Evolutionary conservation across 2,797 vertebrate genomes (phyloP).

Genomic region (Liasis olivaceus): DNA sequence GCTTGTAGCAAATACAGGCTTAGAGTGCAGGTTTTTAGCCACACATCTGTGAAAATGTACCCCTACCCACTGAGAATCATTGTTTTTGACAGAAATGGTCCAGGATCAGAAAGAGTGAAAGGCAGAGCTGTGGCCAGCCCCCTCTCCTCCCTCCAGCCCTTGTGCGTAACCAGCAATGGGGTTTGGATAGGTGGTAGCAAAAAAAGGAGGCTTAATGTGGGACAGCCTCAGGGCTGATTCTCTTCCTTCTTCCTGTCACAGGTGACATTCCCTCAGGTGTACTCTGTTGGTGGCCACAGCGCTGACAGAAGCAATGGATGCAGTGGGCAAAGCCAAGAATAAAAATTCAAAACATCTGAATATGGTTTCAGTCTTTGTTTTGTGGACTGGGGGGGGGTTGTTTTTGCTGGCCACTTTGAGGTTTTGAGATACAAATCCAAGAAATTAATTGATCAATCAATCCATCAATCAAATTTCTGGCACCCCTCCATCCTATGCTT

Average conservation of each 20-base stretch:
- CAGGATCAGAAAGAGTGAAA: constrained; percentile 36
- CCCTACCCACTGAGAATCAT: constrained; percentile 43
- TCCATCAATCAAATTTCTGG: no score
- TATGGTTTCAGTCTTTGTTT: not conserved
- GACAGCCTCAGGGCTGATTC: not conserved
- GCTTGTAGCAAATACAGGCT: constrained; percentile 14
- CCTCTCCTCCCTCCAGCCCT: not conserved
- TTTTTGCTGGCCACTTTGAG: no score
- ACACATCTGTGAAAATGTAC: constrained; percentile 26
- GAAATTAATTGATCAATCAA: no score
- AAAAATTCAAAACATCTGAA: not conserved
- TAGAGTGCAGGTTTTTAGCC: constrained; percentile 27
- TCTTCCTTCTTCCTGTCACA: not conserved
- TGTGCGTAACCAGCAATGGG: not conserved
- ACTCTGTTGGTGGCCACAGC: not conserved
- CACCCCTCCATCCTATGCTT: no score
- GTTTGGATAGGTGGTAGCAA: not conserved
- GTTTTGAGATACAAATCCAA: no score
- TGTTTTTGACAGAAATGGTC: constrained; percentile 58
- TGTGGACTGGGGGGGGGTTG: no score
- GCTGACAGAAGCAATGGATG: not conserved
- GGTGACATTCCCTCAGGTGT: not conserved
- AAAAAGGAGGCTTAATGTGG: not conserved
- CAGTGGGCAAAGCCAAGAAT: not conserved
- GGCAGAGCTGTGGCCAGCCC: not conserved